A percentile compares a stretch with the other conserved stretches of the same genome.
These are phyloP conservation scores for Hyperoplus immaculatus DNA, from an alignment of 2,797 vertebrate genomes.

Conservation along the genomic window DNA sequence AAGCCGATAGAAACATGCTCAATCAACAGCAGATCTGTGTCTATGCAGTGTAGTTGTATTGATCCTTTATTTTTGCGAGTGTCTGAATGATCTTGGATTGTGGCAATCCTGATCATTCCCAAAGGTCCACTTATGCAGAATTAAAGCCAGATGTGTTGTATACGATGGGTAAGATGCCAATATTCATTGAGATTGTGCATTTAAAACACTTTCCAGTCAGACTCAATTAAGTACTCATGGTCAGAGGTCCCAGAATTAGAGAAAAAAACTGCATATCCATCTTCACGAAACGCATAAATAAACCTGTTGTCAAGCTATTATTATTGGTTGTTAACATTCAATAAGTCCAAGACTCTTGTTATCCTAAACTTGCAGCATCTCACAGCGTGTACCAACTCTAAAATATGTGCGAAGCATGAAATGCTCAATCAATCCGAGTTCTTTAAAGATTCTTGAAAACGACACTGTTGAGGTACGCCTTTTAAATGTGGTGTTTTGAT, in stretches of 20 bases:
- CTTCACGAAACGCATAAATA: slow-evolving; percentile 8
- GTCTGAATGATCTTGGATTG: slow-evolving; percentile 38
- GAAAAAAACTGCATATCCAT: neutral
- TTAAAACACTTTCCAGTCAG: slow-evolving; percentile 36
- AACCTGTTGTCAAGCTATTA: neutral
- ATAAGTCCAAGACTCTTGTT: neutral
- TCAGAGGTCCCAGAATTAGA: neutral
- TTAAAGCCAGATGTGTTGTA: slow-evolving; percentile 52
- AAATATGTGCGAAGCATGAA: slow-evolving; percentile 27
- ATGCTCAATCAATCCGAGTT: slow-evolving; percentile 31
- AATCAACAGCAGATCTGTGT: slow-evolving; percentile 26
- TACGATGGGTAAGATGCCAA: slow-evolving; percentile 16
- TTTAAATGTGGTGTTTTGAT: slow-evolving; percentile 55
- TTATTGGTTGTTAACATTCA: slow-evolving; percentile 35
- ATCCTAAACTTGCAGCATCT: slow-evolving; percentile 25
- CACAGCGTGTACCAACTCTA: slow-evolving; percentile 3
- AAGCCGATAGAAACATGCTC: slow-evolving; percentile 33
- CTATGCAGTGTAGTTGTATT: slow-evolving; percentile 45
- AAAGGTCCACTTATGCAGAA: slow-evolving; percentile 41
- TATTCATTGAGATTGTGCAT: slow-evolving; percentile 29
- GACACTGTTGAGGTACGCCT: slow-evolving; percentile 16
- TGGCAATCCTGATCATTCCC: slow-evolving; percentile 46
- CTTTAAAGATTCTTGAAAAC: slow-evolving; percentile 48
- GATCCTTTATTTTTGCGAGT: slow-evolving; percentile 46
- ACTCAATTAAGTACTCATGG: slow-evolving; percentile 1